A percentile compares a stretch with the other conserved stretches of the same genome.
phyloP scores from a whole-genome alignment of 2,113 vertebrate genomes.

The Salvelinus sp. region DNA sequence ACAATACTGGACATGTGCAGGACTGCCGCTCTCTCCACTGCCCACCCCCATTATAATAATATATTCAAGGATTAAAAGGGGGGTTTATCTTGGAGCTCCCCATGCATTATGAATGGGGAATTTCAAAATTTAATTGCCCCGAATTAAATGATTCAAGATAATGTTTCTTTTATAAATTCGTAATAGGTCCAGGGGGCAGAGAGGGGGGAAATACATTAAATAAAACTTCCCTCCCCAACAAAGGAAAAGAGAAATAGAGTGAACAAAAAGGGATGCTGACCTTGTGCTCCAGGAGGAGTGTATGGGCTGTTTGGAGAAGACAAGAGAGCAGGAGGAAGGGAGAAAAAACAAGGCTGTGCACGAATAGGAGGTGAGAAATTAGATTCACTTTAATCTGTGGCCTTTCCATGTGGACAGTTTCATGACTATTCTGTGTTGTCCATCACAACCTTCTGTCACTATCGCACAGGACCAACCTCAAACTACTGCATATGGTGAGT shows the following conservation, averaged over 20 bases:
- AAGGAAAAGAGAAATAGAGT: constrained; percentile 28
- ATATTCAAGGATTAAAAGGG: constrained; percentile 83
- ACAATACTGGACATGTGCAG: constrained; percentile 73
- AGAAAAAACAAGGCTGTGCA: constrained; percentile 39
- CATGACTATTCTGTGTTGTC: constrained; percentile 25
- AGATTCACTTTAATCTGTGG: constrained; percentile 58
- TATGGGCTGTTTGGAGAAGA: constrained; percentile 1
- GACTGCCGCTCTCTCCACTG: constrained; percentile 62
- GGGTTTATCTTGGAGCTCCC: constrained; percentile 74
- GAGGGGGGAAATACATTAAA: constrained; percentile 49
- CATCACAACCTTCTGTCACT: constrained; percentile 4
- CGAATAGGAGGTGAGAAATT: constrained; percentile 38
- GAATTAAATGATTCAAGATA: constrained; percentile 89
- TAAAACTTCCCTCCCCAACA: constrained; percentile 37
- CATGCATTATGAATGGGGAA: constrained; percentile 80
- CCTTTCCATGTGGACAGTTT: constrained; percentile 20
- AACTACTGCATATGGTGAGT: neutral
- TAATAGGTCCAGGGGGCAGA: constrained; percentile 68
- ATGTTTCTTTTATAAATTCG: constrained; percentile 83
- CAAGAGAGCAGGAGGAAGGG: neutral
- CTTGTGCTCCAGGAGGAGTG: constrained; percentile 17
- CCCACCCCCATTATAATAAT: constrained; percentile 79
- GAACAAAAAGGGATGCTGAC: constrained; percentile 23
- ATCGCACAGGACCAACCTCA: neutral
- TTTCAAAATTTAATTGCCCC: constrained; percentile 81